These are phyloP conservation scores for Drosophila nebulosa DNA, from an alignment of 1,140 invertebrate genomes.

Conservation along the genomic window DNA sequence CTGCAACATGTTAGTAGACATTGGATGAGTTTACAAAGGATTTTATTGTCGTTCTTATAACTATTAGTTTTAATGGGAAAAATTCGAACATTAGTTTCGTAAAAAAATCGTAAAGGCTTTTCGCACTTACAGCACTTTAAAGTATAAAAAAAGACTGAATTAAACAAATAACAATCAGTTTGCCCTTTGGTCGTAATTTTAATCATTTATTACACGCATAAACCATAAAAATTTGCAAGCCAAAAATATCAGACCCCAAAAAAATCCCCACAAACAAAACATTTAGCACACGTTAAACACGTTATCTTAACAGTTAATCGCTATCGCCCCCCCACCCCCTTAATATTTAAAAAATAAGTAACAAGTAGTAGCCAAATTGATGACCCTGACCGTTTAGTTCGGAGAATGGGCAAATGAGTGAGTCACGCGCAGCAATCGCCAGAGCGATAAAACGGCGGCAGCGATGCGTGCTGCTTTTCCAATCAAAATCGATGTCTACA, in stretches of 20 bases:
- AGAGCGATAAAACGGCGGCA: not conserved
- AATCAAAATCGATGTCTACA: constrained; percentile 38
- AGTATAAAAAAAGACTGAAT: not conserved
- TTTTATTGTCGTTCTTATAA: too few species aligned
- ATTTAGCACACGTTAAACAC: not conserved
- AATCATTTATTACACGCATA: not conserved
- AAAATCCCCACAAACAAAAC: not conserved
- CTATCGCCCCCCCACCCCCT: not conserved
- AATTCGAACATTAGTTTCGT: too few species aligned
- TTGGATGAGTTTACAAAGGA: too few species aligned
- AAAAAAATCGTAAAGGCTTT: too few species aligned
- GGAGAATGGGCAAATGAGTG: not conserved
- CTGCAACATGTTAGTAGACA: too few species aligned
- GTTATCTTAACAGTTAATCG: not conserved
- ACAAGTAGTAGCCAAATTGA: not conserved
- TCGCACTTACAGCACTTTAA: not conserved
- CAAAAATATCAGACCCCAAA: not conserved
- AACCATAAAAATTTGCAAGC: not conserved
- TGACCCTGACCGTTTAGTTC: not conserved
- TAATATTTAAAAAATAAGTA: not conserved
- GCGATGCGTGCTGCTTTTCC: not conserved
- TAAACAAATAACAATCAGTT: not conserved
- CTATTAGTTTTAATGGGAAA: too few species aligned
- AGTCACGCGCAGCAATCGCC: not conserved
- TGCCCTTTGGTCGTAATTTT: not conserved